Evolutionary conservation across 2,888 invertebrate species (phyloP).

Genomic region (Amiota communis): DNA sequence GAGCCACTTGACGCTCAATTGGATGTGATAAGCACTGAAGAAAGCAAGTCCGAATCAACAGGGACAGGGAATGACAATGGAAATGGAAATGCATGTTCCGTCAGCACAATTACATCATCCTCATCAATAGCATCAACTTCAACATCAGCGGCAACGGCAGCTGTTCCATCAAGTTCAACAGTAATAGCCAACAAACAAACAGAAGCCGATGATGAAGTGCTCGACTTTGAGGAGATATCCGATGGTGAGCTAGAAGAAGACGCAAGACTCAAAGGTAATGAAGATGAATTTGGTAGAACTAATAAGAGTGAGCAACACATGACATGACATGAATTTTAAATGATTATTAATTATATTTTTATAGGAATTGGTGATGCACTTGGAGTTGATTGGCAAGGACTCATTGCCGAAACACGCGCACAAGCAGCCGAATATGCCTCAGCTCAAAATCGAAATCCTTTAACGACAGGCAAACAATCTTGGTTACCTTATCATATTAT

Average conservation of each 20-base stretch:
- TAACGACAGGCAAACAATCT: constrained; percentile 79
- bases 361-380: constrained; percentile 86
- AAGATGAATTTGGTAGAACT: background rate
- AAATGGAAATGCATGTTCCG: background rate
- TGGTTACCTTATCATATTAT: constrained; percentile 88
- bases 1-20: constrained; percentile 36
- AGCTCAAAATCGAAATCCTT: constrained; percentile 67
- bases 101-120: constrained; percentile 7
- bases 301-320: background rate
- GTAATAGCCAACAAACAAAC: constrained; percentile 61
- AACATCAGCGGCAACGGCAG: constrained; percentile 50
- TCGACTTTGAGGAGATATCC: constrained; percentile 92
- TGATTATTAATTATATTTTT: constrained; percentile 9
- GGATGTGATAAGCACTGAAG: constrained; percentile 41
- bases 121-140: constrained; percentile 63
- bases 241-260: constrained; percentile 93
- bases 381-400: constrained; percentile 95
- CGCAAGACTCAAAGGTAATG: constrained; percentile 77
- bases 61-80: background rate
- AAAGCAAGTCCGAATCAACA: constrained; percentile 34
- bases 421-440: constrained; percentile 58
- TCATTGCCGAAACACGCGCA: constrained; percentile 83
- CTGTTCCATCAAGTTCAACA: constrained; percentile 40
- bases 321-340: background rate
- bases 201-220: constrained; percentile 70